Conservation (phyloP, 2,888 invertebrate species). For the Spilarctia lutea region DNA sequence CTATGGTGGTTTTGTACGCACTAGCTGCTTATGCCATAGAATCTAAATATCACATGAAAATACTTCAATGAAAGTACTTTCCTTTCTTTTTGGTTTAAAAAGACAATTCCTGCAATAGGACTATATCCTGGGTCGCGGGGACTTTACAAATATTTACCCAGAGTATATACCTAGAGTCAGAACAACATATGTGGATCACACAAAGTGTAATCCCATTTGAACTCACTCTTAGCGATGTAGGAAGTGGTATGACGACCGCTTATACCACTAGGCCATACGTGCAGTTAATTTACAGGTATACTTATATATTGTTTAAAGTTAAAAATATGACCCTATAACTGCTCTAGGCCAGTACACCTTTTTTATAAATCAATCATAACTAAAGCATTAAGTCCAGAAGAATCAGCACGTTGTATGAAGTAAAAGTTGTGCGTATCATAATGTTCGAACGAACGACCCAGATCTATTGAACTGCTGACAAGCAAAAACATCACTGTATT, state of each 20-base stretch:
- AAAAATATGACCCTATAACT: background rate
- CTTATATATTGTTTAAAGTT: too few relatives aligned
- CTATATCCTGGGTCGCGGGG: too few relatives aligned
- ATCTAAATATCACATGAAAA: background rate
- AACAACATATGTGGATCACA: too few relatives aligned
- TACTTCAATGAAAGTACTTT: background rate
- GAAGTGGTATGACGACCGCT: too few relatives aligned
- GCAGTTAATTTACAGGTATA: background rate
- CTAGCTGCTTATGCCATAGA: background rate
- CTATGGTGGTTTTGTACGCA: too few relatives aligned
- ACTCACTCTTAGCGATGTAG: too few relatives aligned
- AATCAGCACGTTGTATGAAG: constrained; percentile 69
- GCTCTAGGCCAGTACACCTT: background rate
- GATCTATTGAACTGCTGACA: constrained; percentile 69
- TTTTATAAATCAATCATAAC: constrained; percentile 30
- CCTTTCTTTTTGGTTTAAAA: too few relatives aligned
- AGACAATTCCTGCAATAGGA: too few relatives aligned
- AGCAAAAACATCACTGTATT: constrained; percentile 71
- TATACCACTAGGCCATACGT: too few relatives aligned
- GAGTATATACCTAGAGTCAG: too few relatives aligned
- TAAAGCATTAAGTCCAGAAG: constrained; percentile 24
- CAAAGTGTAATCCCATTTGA: too few relatives aligned
- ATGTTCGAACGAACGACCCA: constrained; percentile 76
- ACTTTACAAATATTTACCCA: too few relatives aligned
- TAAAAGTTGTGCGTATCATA: constrained; percentile 81